phyloP scores from a whole-genome alignment of 2,888 invertebrate species.

The Plagodis dolabraria region DNA sequence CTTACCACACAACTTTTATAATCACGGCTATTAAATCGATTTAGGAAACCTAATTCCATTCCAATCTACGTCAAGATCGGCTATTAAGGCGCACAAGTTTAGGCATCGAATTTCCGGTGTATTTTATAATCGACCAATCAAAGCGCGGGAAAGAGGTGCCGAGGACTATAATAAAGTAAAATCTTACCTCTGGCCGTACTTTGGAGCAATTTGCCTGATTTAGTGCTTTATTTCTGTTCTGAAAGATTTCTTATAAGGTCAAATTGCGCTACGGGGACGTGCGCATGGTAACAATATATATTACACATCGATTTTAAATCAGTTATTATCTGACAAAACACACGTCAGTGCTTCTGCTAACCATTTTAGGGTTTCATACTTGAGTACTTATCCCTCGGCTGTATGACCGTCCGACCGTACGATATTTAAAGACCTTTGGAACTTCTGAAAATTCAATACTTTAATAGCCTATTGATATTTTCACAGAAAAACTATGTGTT shows the following conservation, averaged over 20 bases:
- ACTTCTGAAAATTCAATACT: no score
- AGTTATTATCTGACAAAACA: no score
- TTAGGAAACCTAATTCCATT: conserved; percentile 24
- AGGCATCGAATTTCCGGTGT: conserved; percentile 39
- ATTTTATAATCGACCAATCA: conserved; percentile 36
- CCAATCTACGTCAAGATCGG: conserved; percentile 34
- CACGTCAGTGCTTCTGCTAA: no score
- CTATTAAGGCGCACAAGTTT: conserved; percentile 28
- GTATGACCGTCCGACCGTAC: no score
- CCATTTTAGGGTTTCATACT: no score
- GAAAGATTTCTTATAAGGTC: conserved; percentile 25
- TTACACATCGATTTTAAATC: no score
- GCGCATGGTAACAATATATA: no score
- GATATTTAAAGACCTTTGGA: no score
- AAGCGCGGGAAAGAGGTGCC: conserved; percentile 33
- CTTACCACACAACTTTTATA: conserved; percentile 12
- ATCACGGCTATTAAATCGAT: conserved; percentile 22
- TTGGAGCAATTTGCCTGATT: conserved; percentile 39
- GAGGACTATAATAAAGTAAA: conserved; percentile 45
- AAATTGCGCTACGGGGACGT: background rate
- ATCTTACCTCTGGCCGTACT: conserved; percentile 29
- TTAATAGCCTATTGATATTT: no score
- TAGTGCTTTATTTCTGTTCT: conserved; percentile 35
- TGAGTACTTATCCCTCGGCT: no score
- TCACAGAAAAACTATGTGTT: no score